phyloP scores from a whole-genome alignment of 2,113 vertebrate species.

The Arothron firmamentum region DNA sequence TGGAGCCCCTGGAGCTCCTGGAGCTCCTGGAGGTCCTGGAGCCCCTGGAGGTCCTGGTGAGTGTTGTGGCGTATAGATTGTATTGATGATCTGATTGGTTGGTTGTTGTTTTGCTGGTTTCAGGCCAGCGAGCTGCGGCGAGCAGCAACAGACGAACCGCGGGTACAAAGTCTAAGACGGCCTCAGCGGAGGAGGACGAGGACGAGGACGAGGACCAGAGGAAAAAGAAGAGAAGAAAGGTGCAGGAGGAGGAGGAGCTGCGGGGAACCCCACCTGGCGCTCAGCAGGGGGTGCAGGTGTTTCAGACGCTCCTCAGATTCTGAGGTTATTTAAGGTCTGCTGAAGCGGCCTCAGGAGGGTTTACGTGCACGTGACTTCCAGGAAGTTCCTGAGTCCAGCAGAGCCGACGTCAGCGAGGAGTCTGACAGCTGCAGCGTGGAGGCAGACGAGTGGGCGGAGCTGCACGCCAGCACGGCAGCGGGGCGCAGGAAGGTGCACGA shows the following conservation, averaged over 20 bases:
- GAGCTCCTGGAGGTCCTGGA: too few species aligned
- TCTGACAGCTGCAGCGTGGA: background rate
- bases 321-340: too few species aligned
- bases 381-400: background rate
- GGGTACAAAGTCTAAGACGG: conserved; percentile 11
- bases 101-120: background rate
- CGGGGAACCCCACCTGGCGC: too few species aligned
- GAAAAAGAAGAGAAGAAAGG: conserved; percentile 51
- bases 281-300: too few species aligned
- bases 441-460: background rate
- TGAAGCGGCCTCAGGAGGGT: too few species aligned
- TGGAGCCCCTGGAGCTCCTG: too few species aligned
- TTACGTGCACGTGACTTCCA: background rate
- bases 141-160: conserved; percentile 8
- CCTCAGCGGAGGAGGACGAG: conserved; percentile 28
- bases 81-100: too few species aligned
- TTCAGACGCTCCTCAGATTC: too few species aligned
- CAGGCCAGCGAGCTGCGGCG: background rate
- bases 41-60: too few species aligned
- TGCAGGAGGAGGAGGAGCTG: conserved; percentile 17
- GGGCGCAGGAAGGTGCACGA: too few species aligned
- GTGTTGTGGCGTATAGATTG: too few species aligned
- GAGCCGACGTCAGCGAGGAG: conserved; percentile 9
- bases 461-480: background rate
- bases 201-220: conserved; percentile 38